Evolutionary conservation across 1,140 invertebrate genomes (phyloP).

Genomic region (Philotrypesis tridentata): DNA sequence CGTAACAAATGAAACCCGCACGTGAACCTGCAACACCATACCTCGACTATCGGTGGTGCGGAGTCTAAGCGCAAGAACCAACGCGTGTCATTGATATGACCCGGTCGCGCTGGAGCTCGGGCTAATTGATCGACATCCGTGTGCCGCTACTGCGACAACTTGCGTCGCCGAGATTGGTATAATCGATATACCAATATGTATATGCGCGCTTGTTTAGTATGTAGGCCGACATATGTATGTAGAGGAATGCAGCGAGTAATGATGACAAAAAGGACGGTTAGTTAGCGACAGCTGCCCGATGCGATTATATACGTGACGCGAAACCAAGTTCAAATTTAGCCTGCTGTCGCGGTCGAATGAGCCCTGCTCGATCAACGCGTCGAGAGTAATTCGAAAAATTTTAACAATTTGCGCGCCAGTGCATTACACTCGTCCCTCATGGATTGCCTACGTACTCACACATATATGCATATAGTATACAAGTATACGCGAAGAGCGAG

Average conservation of each 20-base stretch:
- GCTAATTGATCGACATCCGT: constrained; percentile 20
- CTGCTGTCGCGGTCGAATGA: no score
- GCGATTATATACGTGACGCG: not conserved
- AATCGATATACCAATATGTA: not conserved
- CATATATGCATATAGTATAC: no score
- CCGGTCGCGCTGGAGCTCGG: not conserved
- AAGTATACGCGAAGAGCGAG: no score
- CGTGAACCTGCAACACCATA: no score
- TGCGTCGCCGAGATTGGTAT: not conserved
- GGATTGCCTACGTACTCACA: no score
- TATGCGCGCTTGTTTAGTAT: not conserved
- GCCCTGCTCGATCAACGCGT: no score
- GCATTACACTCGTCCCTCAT: not conserved
- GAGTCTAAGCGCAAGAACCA: not conserved
- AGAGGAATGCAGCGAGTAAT: constrained; percentile 20
- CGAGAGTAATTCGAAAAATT: no score
- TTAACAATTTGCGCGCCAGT: no score
- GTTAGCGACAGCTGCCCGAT: not conserved
- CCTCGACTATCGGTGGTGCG: no score
- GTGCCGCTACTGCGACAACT: not conserved
- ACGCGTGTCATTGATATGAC: constrained; percentile 1
- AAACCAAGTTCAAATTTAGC: not conserved
- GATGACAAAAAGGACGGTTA: constrained; percentile 4
- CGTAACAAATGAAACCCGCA: constrained; percentile 6
- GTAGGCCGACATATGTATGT: not conserved